Evolutionary conservation across 2,113 vertebrate genomes (phyloP).

Genomic region (Spheniscus mendiculus): DNA sequence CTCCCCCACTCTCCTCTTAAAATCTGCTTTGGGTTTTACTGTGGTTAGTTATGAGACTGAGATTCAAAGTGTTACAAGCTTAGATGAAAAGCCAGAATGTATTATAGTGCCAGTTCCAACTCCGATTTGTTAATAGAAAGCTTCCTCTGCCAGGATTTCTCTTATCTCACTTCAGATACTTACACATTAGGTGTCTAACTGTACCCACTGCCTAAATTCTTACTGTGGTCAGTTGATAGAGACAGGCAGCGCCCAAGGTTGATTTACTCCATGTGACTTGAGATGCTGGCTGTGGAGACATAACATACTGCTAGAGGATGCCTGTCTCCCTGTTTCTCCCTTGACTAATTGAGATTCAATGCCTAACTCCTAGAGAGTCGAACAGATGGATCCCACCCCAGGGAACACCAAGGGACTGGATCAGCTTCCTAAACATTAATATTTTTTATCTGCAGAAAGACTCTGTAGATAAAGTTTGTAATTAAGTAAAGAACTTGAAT

Average conservation of each 20-base stretch:
- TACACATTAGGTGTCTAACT: neutral
- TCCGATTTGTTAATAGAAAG: neutral
- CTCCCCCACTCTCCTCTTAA: neutral
- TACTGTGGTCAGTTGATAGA: neutral
- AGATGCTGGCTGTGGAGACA: neutral
- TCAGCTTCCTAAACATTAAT: neutral
- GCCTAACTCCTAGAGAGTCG: neutral
- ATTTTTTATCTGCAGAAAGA: neutral
- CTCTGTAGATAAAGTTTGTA: neutral
- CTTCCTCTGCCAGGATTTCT: neutral
- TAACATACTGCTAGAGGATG: neutral
- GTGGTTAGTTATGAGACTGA: neutral
- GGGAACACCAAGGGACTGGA: neutral
- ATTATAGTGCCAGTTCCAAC: neutral
- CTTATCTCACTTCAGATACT: neutral
- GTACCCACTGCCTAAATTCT: neutral
- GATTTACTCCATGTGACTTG: neutral
- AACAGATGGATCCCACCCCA: neutral
- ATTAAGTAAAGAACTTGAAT: neutral
- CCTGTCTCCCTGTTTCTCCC: neutral
- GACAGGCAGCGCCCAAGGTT: neutral
- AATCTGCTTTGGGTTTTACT: neutral
- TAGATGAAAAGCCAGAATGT: neutral
- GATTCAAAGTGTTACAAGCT: neutral
- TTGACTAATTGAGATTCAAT: neutral